Percentiles rank a stretch among this genome's conserved stretches.
These are phyloP conservation scores for Heliconius himera DNA, from an alignment of 1,140 invertebrate genomes.

Conservation along the genomic window DNA sequence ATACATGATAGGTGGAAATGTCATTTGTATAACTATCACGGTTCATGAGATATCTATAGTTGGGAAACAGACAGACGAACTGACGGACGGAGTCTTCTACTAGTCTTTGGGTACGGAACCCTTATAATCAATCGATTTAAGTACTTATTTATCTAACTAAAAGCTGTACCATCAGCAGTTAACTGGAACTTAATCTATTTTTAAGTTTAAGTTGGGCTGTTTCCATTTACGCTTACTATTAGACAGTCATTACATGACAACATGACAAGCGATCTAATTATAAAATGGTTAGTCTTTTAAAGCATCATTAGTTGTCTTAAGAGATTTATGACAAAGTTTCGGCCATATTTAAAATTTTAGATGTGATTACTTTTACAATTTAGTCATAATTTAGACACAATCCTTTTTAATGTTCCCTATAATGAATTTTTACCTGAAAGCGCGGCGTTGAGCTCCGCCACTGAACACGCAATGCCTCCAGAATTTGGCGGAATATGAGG, in stretches of 20 bases:
- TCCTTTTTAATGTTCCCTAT: background rate
- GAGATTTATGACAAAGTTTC: background rate
- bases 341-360: background rate
- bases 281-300: background rate
- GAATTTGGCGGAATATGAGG: no score
- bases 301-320: background rate
- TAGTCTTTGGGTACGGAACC: no score
- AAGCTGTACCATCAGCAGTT: background rate
- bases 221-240: background rate
- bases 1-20: no score
- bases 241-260: background rate
- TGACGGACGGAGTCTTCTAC: no score
- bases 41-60: no score
- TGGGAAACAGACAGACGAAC: no score
- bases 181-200: conserved; percentile 1
- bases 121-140: background rate
- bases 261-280: background rate
- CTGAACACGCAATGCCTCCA: no score
- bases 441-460: no score
- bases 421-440: background rate
- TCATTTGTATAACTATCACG: no score
- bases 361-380: background rate
- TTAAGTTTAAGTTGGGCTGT: background rate
- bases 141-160: background rate
- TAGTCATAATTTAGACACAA: background rate